Evolutionary conservation across 2,888 invertebrate species (phyloP).

Genomic region (Steinernema carpocapsae): DNA sequence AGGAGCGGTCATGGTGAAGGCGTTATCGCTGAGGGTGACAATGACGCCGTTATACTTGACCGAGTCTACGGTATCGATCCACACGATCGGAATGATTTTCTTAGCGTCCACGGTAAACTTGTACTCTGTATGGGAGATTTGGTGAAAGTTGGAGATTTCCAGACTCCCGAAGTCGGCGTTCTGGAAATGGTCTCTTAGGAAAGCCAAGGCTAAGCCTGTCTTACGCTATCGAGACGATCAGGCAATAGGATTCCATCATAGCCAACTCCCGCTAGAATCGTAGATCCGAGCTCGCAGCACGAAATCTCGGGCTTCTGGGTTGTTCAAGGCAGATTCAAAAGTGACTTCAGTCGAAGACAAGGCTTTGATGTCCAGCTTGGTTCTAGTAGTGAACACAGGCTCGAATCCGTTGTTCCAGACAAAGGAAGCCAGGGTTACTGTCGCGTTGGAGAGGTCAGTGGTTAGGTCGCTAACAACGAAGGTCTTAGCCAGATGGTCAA

Average conservation of each 20-base stretch:
- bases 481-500: constrained; percentile 43
- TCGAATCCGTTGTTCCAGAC: constrained; percentile 34
- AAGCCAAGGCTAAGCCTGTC: neutral
- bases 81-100: constrained; percentile 62
- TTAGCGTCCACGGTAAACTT: constrained; percentile 44
- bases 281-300: constrained; percentile 23
- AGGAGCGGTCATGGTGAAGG: constrained; percentile 52
- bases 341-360: constrained; percentile 33
- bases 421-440: constrained; percentile 42
- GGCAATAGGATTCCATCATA: constrained; percentile 21
- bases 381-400: constrained; percentile 41
- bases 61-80: constrained; percentile 51
- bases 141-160: constrained; percentile 38
- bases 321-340: neutral
- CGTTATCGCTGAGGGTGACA: constrained; percentile 62
- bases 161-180: constrained; percentile 47
- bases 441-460: constrained; percentile 38
- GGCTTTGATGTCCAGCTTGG: constrained; percentile 37
- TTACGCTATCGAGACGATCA: constrained; percentile 14
- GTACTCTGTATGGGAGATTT: constrained; percentile 44
- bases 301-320: constrained; percentile 28
- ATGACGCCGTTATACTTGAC: constrained; percentile 39
- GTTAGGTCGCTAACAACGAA: constrained; percentile 49
- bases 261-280: constrained; percentile 14
- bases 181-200: constrained; percentile 30